Evolutionary conservation across 2,797 vertebrate species (phyloP), one percentile per base, ranked within the genome.

Genomic region (Dryobates pubescens): DNA sequence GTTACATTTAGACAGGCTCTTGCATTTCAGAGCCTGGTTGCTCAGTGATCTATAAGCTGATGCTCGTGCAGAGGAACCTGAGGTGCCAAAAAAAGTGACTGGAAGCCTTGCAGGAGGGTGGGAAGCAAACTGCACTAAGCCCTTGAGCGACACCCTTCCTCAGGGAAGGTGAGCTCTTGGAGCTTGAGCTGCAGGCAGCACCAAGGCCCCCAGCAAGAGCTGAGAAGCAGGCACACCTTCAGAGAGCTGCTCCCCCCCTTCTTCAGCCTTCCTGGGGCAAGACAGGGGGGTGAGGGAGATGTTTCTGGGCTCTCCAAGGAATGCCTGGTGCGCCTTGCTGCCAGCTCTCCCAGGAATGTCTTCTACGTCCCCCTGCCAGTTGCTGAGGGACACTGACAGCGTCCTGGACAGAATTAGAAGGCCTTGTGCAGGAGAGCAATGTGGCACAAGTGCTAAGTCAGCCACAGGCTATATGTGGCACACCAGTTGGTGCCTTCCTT

Each of bases 391-490:
- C 58, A 16, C 54, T 81, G 92, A 96, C 94, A 89, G 80, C 59
- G 51, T 75, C 88, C 76, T 91, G 20, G 95, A 96, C 97, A 53
- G 64, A 98, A 97, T 98, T 98, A 98, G 97, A 98, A 97, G 97
- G 91, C 93, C 95, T 96, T 93, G 92, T 95, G 80, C 49, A 22
- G 93, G 86, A 95, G 92, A 86, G 90, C 58, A 54, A 71, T 27
- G 43, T 30, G n/a, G 82, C 95, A 89, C 93, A 97, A 97, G 83
- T 97, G 97, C 96, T 91, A 92, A 69, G 96, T 97, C 96, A 97
- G 97, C 95, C 84, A 1, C 2, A 4, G 74, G 93, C 96, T 97
- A 97, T 97, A 98, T 96, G 92, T 6, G 72, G 95, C 26, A 1
- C 65, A 87, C 91, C 97, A 97, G 94, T 83, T 97, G 97, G 92